Percentiles rank a stretch among this genome's conserved stretches.
Conservation (phyloP, 2,113 vertebrate species). For the Naja naja region DNA sequence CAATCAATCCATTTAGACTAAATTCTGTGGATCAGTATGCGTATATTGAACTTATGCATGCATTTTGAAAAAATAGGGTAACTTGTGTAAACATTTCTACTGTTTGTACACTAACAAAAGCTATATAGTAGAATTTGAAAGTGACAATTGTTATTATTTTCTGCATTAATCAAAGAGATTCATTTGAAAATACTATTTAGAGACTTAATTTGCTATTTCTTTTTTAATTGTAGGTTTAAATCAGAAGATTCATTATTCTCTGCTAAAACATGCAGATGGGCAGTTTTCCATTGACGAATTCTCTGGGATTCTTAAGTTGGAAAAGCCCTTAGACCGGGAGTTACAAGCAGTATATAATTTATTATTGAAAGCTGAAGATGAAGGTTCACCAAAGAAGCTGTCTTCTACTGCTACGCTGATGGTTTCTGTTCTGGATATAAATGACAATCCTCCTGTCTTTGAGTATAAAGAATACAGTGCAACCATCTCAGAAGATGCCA, state of each 20-base stretch:
- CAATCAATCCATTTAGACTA: not conserved
- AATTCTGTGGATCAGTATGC: not conserved
- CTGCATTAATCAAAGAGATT: not conserved
- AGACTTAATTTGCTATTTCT: not conserved
- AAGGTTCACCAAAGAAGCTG: slow-evolving; percentile 79
- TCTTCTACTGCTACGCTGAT: slow-evolving; percentile 77
- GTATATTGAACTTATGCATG: not conserved
- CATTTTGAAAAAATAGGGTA: not conserved
- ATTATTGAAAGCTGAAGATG: slow-evolving; percentile 82
- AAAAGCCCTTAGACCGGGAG: slow-evolving; percentile 87
- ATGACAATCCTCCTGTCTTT: slow-evolving; percentile 95
- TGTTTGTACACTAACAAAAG: not conserved
- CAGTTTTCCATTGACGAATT: slow-evolving; percentile 88
- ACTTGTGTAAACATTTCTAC: not conserved
- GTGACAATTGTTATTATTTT: not conserved
- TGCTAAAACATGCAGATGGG: slow-evolving; percentile 84
- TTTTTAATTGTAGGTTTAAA: slow-evolving; percentile 78
- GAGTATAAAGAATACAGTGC: slow-evolving; percentile 90
- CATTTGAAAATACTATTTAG: not conserved
- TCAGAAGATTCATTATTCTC: slow-evolving; percentile 81
- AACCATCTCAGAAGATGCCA: slow-evolving; percentile 81
- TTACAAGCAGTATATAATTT: slow-evolving; percentile 81
- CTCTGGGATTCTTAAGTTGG: slow-evolving; percentile 84
- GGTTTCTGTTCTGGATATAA: slow-evolving; percentile 93
- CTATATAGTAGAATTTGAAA: slow-evolving; percentile 6